Base-by-base conservation (phyloP, 2,113 vertebrate species). In the Grammomys surdaster region DNA sequence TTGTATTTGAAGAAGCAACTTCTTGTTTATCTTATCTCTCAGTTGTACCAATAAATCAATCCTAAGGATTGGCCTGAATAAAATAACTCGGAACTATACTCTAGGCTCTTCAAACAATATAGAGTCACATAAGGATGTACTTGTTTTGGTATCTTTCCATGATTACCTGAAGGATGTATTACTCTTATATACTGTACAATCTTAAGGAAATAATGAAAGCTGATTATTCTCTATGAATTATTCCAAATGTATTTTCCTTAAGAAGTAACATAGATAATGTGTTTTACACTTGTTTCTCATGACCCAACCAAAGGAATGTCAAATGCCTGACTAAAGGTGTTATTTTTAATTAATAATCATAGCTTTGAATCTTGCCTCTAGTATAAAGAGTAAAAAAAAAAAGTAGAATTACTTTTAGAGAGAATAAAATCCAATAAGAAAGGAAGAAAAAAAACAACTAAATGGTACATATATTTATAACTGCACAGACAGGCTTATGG, bases 381-480 rank as follows among this genome's bases (percentile, higher is more conserved):
- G 5, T 93, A 84, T 92, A 97, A 97, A 60, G 75, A 89, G 43
- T 85, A 97, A 10, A 94, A 80, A 80, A 80, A 80, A 96, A 48
- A 48, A 48, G 40, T 96, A 97, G 95, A 88, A 97, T 96, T 96
- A 60, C 0, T 97, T 91, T 97, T 88, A 67, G 58, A 97, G 93
- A 97, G 98, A 98, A 98, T 87, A 82, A 97, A 98, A 97, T 56
- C 92, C 48, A 11, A 51, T 97, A 97, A 97, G 73, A 93, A 95
- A 97, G 80, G 70, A 92, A 91, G 40, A 93, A 91, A 92, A 98
- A 95, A 36, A 4, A 7, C 88, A 97, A 95, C 88, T 95, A 97
- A 97, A 97, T 93, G 56, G 76, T 95, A 96, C 92, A 97, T 33
- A 93, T 98, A 98, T 98, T 98, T 98, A 97, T 98, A 98, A 98